phyloP scores from a whole-genome alignment of 2,888 invertebrate species.

The Aspidiotus rigidus region DNA sequence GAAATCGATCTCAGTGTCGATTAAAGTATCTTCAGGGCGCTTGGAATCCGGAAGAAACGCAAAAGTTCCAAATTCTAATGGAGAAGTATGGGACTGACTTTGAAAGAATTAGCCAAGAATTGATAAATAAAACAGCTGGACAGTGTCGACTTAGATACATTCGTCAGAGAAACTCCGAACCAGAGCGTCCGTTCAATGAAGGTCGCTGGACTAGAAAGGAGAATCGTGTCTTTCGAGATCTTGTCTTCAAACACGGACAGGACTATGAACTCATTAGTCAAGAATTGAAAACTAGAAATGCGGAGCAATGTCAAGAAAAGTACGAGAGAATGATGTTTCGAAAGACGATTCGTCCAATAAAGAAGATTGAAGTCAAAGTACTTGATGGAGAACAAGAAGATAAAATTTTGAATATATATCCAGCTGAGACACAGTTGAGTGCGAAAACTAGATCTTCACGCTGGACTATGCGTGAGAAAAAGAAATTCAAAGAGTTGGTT shows the following conservation, averaged over 20 bases:
- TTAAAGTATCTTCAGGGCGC: slow-evolving; percentile 9
- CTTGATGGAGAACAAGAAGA: too few species aligned
- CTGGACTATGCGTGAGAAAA: not conserved
- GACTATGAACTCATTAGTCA: not conserved
- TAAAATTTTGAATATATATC: too few species aligned
- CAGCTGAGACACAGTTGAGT: too few species aligned
- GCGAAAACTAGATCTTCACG: too few species aligned
- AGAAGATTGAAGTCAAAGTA: too few species aligned
- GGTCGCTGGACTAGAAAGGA: slow-evolving; percentile 15
- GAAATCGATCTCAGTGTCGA: slow-evolving; percentile 27
- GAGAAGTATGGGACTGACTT: not conserved
- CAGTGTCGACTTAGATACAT: not conserved
- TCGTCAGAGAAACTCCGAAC: not conserved
- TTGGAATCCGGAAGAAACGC: not conserved
- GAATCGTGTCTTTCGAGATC: slow-evolving; percentile 1
- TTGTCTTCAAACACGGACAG: slow-evolving; percentile 5
- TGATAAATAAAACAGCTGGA: slow-evolving; percentile 8
- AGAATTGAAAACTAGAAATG: slow-evolving; percentile 10
- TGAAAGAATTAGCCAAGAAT: not conserved
- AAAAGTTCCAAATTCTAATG: not conserved
- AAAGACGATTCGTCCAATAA: too few species aligned
- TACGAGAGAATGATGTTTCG: not conserved
- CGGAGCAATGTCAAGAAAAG: not conserved
- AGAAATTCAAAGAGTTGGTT: not conserved
- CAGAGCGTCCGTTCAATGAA: not conserved